These are phyloP conservation scores for Heteropelma amictum DNA, from an alignment of 2,888 invertebrate species.

Conservation along the genomic window DNA sequence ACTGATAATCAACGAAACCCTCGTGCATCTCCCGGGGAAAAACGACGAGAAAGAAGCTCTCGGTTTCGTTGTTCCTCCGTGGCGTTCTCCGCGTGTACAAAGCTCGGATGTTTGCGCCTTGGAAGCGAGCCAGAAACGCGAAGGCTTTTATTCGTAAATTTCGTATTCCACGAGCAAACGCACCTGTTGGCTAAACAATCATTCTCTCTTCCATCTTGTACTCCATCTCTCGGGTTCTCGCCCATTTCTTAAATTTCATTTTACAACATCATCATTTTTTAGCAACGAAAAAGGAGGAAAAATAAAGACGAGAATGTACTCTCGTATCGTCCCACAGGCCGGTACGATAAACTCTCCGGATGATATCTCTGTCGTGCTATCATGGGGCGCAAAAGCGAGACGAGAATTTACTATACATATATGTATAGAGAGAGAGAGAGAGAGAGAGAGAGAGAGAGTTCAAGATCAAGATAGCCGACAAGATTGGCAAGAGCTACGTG, in stretches of 20 bases:
- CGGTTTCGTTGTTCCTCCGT: conserved; percentile 11
- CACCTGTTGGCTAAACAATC: conserved; percentile 57
- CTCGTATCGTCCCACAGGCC: conserved; percentile 12
- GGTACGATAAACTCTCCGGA: conserved; percentile 39
- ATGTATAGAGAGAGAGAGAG: too few relatives aligned
- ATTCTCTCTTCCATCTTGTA: conserved; percentile 20
- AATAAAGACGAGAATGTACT: too few relatives aligned
- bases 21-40: too few relatives aligned
- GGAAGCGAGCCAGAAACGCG: conserved; percentile 46
- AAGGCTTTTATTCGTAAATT: conserved; percentile 43
- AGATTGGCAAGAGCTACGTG: conserved; percentile 48
- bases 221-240: conserved; percentile 5
- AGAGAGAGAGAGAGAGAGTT: too few relatives aligned
- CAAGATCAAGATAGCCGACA: conserved; percentile 50
- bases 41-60: conserved; percentile 16
- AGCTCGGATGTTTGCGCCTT: conserved; percentile 31
- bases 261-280: conserved; percentile 38
- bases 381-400: conserved; percentile 7
- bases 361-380: conserved; percentile 46
- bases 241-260: conserved; percentile 22
- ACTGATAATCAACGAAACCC: conserved; percentile 44
- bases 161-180: conserved; percentile 38
- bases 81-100: too few relatives aligned
- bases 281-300: conserved; percentile 15
- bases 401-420: conserved; percentile 41